Base-by-base conservation (phyloP, 2,113 vertebrate species). In the Origma solitaria region DNA sequence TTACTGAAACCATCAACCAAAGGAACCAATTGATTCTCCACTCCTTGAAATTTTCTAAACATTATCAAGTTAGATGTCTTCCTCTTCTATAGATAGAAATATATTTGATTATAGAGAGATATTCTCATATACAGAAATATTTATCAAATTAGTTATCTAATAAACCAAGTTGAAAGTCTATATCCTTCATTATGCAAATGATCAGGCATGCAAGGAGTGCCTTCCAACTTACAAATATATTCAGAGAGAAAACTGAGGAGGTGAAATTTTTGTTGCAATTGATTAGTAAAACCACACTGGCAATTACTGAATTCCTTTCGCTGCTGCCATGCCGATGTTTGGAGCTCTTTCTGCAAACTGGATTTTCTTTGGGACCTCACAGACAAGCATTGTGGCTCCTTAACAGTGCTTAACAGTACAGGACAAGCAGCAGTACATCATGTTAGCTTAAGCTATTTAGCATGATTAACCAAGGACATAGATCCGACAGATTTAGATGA, bases 401-500 rank as follows among this genome's bases (percentile, higher is more conserved):
- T 64, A 81, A 40, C 31, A 73, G 75, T 18, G 71, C 45, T 82
- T 69, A 65, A 65, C 35, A 71, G 83, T 7, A 40, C 30, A 75
- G 80, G 73, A 84, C 61, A 88, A 37, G 0, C n/a, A 61, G 75
- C 49, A 81, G 60, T 30, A 7, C 58, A 66, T 64, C 86, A 9
- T 4, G 11, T 90, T 93, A 83, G 21, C 64, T 90, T 56, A 54
- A 94, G 50, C 54, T 94, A 64, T 86, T 94, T 58, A 83, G 72
- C 80, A 68, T 31, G 80, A 83, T 86, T 78, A 62, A 84, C 68
- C 86, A 88, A 68, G 76, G 96, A 44, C 19, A 6, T 76, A 86
- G 80, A 49, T 56, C 33, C 90, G 82, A 66, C 88, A 93, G 80
- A 91, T 93, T 81, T 78, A 86, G 80, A 92, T 81, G 47, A 81